Conservation (phyloP, 2,888 invertebrate genomes). For the Clivina fossor region DNA sequence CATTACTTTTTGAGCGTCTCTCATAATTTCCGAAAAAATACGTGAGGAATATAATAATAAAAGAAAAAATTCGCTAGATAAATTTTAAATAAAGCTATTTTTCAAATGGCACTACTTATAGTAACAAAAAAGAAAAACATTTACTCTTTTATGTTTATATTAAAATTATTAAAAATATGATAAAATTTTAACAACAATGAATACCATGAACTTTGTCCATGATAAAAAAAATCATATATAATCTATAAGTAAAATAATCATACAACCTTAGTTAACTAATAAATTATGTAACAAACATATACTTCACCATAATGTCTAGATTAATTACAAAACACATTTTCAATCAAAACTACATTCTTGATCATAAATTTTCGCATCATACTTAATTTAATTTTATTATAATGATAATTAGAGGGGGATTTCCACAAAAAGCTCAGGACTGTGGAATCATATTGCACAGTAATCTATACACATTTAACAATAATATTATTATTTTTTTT, state of each 20-base stretch:
- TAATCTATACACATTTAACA: constrained; percentile 30
- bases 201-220: constrained; percentile 31
- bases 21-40: no score
- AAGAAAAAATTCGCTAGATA: no score
- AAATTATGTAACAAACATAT: constrained; percentile 31
- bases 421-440: constrained; percentile 29
- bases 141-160: constrained; percentile 25
- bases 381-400: background rate
- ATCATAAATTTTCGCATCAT: background rate
- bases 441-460: constrained; percentile 35
- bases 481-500: constrained; percentile 27
- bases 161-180: constrained; percentile 32
- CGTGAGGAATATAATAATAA: no score
- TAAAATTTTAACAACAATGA: constrained; percentile 30
- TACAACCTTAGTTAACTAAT: constrained; percentile 28
- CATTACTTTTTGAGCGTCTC: no score
- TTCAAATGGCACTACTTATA: constrained; percentile 33
- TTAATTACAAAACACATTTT: constrained; percentile 11
- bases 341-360: background rate
- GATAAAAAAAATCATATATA: constrained; percentile 20
- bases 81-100: constrained; percentile 26
- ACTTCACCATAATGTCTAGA: constrained; percentile 17
- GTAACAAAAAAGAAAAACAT: constrained; percentile 31
- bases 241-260: constrained; percentile 29
- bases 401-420: constrained; percentile 19